Evolutionary conservation across 2,888 invertebrate species (phyloP), one percentile per base, ranked within the genome.

Genomic region (Acronicta aceris): DNA sequence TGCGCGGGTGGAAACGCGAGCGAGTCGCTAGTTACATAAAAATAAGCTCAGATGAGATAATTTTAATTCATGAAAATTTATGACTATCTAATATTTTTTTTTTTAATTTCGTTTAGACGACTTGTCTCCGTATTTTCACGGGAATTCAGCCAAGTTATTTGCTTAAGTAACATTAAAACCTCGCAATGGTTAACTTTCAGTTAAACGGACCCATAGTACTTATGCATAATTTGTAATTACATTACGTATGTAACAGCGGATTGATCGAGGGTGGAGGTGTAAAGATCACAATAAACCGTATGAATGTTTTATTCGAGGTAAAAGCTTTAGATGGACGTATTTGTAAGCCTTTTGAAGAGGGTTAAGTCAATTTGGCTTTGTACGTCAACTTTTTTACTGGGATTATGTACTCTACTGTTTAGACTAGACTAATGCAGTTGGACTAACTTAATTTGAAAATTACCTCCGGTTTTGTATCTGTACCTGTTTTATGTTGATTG

Each of bases 311-410:
- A 91, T 91, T 81, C 86, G 88, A 88, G 86, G 89, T 91, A 90
- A 90, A 92, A 92, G 91, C 91, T 87, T 86, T 71, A 86, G 87
- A 88, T 84, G 86, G 89, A 88, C 89, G 86, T 87, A 86, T 90
- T 88, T 88, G 87, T 90, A 91, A 91, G 89, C 91, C 88, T 83
- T 90, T 89, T 92, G 93, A 93, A 89, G 88, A 93, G 93, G 93
- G 93, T 93, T 91, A 89, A 92, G 88, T 89, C 91, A 89, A 89
- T 89, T 90, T 89, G 86, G 91, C 88, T 92, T 89, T 89, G 84
- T 78, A 83, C 88, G 89, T 92, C 93, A 92, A 89, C 87, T 91
- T 92, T 92, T 92, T 92, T 89, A 84, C 82, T 81, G 79, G 78
- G 84, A 83, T 86, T 85, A 83, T 82, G 77, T 82, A 76, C 68